Evolutionary conservation across 2,113 vertebrate genomes (phyloP).

Genomic region (Rhineura floridana): DNA sequence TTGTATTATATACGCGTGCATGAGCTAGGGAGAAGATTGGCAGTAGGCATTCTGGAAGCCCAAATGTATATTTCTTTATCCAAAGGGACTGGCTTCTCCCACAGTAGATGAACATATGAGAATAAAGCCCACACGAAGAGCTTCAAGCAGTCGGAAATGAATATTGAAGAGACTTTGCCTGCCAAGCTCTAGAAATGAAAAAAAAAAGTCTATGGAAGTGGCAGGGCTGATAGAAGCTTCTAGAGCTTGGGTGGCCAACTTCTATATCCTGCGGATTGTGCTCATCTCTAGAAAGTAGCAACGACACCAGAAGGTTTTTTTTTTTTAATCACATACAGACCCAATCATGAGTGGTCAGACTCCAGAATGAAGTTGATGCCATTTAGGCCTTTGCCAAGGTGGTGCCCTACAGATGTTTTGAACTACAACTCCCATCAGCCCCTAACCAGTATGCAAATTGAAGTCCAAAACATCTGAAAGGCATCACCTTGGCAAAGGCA

Average conservation of each 20-base stretch:
- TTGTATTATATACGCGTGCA: fast-evolving
- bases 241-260: neutral
- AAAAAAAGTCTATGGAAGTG: neutral
- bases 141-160: conserved; percentile 21
- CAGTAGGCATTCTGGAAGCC: neutral
- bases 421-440: too few relatives aligned
- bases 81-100: neutral
- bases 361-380: neutral
- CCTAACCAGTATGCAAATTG: too few relatives aligned
- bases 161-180: neutral
- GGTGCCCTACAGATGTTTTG: too few relatives aligned
- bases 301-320: neutral
- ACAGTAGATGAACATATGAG: neutral
- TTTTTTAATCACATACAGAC: neutral
- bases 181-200: neutral
- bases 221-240: neutral
- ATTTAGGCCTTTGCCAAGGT: neutral
- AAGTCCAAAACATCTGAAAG: too few relatives aligned
- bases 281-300: neutral
- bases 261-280: neutral
- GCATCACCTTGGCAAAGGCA: too few relatives aligned
- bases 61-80: neutral
- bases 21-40: neutral
- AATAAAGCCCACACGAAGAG: neutral
- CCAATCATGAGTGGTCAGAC: neutral